Conservation (phyloP, 2,113 vertebrate species). For the Triplophysa tibetana region DNA sequence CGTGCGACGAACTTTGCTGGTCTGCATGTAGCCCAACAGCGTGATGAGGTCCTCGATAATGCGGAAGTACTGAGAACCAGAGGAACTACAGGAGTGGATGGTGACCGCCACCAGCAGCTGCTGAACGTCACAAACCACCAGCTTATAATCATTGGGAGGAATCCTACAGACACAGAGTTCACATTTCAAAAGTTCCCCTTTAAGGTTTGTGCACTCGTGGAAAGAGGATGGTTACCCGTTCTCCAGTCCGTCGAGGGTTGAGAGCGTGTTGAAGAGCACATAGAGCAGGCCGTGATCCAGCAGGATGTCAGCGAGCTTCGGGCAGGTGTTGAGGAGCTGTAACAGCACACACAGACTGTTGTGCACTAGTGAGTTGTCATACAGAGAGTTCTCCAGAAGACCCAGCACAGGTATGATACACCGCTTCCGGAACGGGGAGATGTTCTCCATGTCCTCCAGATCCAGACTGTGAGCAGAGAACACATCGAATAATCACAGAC, state of each 20-base stretch:
- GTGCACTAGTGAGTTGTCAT: slow-evolving; percentile 89
- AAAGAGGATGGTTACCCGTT: slow-evolving; percentile 77
- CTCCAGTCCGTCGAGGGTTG: slow-evolving; percentile 91
- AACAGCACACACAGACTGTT: slow-evolving; percentile 88
- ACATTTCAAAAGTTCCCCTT: neutral
- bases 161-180: slow-evolving; percentile 74
- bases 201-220: neutral
- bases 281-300: slow-evolving; percentile 95
- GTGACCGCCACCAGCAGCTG: slow-evolving; percentile 91
- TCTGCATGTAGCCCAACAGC: slow-evolving; percentile 92
- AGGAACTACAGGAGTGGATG: slow-evolving; percentile 96
- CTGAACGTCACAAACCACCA: slow-evolving; percentile 93
- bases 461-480: slow-evolving; percentile 77
- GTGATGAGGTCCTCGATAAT: slow-evolving; percentile 98
- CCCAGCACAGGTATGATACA: slow-evolving; percentile 91
- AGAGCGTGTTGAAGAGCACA: slow-evolving; percentile 91
- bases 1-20: slow-evolving; percentile 87
- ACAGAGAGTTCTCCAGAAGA: slow-evolving; percentile 92
- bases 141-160: slow-evolving; percentile 87
- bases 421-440: slow-evolving; percentile 89
- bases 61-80: slow-evolving; percentile 95
- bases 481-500: slow-evolving; percentile 2
- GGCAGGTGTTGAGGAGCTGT: slow-evolving; percentile 91
- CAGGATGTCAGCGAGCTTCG: slow-evolving; percentile 93
- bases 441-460: slow-evolving; percentile 87